These are phyloP conservation scores for Fistularia tabacaria DNA, from an alignment of 2,797 vertebrate species.

Conservation along the genomic window DNA sequence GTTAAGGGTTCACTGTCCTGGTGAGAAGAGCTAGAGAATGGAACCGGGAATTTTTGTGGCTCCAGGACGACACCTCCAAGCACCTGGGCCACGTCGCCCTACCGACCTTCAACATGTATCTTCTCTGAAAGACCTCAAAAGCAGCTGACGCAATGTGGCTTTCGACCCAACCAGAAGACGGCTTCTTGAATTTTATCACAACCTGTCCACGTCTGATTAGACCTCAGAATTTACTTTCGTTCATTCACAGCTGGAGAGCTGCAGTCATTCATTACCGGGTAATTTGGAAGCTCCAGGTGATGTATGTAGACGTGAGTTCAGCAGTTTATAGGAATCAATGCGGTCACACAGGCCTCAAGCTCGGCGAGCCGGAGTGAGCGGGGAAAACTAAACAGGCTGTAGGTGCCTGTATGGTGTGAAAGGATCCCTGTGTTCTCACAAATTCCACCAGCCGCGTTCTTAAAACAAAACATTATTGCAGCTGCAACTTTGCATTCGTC, in stretches of 20 bases:
- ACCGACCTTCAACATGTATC: background rate
- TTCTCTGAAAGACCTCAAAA: background rate
- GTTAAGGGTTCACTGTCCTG: too few species aligned
- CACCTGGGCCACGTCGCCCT: too few species aligned
- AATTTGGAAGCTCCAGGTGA: conserved; percentile 3
- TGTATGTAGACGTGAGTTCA: conserved; percentile 1
- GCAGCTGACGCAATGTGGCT: background rate
- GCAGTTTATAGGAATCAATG: conserved; percentile 26
- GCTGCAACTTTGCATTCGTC: conserved; percentile 60
- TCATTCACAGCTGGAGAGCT: background rate
- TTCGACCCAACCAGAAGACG: too few species aligned
- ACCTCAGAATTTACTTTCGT: background rate
- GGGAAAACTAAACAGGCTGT: conserved; percentile 64
- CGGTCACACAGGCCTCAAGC: conserved; percentile 24
- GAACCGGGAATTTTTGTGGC: too few species aligned
- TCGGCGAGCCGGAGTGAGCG: conserved; percentile 46
- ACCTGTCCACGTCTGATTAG: background rate
- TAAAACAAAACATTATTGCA: conserved; percentile 79
- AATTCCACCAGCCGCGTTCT: conserved; percentile 65
- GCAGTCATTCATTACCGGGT: background rate
- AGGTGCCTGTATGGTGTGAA: conserved; percentile 65
- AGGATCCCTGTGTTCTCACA: conserved; percentile 72
- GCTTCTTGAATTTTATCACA: too few species aligned
- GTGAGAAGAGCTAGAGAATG: too few species aligned
- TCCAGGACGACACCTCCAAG: too few species aligned